phyloP scores from a whole-genome alignment of 2,797 vertebrate species.

The Sebastes kiyomatsui region DNA sequence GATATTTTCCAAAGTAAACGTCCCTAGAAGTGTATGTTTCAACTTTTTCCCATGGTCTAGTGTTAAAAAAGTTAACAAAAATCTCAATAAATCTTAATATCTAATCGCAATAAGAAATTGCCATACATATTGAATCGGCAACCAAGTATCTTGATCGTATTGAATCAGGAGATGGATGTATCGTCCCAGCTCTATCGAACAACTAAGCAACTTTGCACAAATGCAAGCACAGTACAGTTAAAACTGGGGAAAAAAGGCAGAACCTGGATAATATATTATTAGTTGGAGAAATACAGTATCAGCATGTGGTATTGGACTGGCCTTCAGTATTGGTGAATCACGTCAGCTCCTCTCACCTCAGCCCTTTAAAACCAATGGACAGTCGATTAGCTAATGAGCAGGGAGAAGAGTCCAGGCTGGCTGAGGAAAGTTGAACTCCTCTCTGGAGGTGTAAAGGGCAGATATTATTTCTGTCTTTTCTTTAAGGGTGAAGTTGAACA shows the following conservation, averaged over 20 bases:
- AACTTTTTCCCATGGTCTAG: no score
- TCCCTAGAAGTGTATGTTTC: no score
- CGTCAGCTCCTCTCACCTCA: background rate
- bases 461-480: background rate
- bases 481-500: background rate
- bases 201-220: background rate
- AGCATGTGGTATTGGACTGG: background rate
- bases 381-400: conserved; percentile 14
- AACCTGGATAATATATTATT: background rate
- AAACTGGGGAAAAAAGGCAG: background rate
- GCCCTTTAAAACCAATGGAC: background rate
- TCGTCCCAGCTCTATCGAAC: background rate
- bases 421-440: background rate
- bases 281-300: background rate
- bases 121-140: no score
- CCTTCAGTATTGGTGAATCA: background rate
- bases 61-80: no score
- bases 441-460: background rate
- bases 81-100: no score
- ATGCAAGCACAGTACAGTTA: background rate
- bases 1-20: no score
- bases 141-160: no score
- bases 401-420: background rate
- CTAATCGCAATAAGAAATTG: no score
- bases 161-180: no score